Evolutionary conservation across 2,113 vertebrate genomes (phyloP).

Genomic region (Sarotherodon lohbergeri): DNA sequence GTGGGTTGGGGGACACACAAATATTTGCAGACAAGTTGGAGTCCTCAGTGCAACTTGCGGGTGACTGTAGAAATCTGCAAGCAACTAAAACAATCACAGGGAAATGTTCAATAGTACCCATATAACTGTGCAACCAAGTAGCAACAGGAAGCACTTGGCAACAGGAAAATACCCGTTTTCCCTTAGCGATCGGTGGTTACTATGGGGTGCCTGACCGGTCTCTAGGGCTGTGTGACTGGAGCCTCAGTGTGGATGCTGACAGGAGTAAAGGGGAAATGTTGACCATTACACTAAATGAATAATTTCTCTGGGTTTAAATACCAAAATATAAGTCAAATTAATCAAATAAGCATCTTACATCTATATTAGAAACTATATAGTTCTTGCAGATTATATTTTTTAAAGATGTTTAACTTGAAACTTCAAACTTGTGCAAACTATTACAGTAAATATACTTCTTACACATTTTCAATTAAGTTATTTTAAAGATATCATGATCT

Average conservation of each 20-base stretch:
- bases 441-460: background rate
- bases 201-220: accelerated
- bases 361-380: background rate
- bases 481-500: background rate
- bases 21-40: background rate
- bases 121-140: background rate
- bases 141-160: background rate
- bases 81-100: background rate
- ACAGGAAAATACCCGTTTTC: background rate
- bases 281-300: background rate
- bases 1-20: accelerated
- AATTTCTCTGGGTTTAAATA: background rate
- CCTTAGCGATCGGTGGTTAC: background rate
- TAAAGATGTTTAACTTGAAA: background rate
- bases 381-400: background rate
- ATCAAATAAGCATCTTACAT: background rate
- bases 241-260: background rate
- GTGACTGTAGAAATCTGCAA: background rate
- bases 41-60: accelerated
- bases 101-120: background rate
- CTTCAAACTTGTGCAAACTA: accelerated
- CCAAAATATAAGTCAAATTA: accelerated
- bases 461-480: background rate
- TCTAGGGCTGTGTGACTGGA: background rate
- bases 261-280: background rate